Percentiles rank a stretch among this genome's conserved stretches.
Conservation (phyloP, 2,888 invertebrate genomes). For the Frankliniella fusca region DNA sequence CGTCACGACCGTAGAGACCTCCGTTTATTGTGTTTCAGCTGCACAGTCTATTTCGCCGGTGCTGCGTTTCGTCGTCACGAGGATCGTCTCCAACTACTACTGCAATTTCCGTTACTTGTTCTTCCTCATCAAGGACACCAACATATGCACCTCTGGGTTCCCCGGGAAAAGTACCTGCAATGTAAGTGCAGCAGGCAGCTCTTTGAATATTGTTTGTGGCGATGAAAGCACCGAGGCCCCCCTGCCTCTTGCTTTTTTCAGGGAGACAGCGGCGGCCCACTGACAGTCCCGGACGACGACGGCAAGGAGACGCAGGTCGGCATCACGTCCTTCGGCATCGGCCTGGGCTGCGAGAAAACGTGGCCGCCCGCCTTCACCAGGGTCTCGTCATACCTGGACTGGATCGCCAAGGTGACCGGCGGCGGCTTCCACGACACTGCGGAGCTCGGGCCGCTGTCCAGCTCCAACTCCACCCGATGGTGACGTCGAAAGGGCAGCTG, state of each 20-base stretch:
- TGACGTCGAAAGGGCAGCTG: neutral
- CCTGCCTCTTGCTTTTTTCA: conserved; percentile 31
- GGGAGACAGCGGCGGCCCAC: conserved; percentile 44
- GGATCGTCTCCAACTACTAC: conserved; percentile 35
- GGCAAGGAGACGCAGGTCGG: conserved; percentile 39
- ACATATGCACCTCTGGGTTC: conserved; percentile 38
- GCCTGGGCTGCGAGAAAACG: conserved; percentile 40
- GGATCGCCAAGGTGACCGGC: conserved; percentile 37
- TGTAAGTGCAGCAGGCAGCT: conserved; percentile 34
- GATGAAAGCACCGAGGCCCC: neutral
- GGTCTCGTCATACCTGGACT: conserved; percentile 40
- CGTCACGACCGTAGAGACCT: too few species aligned
- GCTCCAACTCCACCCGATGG: neutral
- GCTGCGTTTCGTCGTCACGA: conserved; percentile 33
- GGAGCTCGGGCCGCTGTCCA: neutral
- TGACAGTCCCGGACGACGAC: conserved; percentile 35
- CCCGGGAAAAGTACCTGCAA: conserved; percentile 40
- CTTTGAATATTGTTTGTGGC: neutral
- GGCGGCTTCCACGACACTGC: neutral
- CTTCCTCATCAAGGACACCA: conserved; percentile 34
- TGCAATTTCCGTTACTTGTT: conserved; percentile 34
- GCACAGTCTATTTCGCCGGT: conserved; percentile 35
- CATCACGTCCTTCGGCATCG: conserved; percentile 41
- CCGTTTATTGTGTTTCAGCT: conserved; percentile 13
- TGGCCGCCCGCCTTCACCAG: conserved; percentile 42